Conservation (phyloP, 2,797 vertebrate species). For the Smutsia temminckii region DNA sequence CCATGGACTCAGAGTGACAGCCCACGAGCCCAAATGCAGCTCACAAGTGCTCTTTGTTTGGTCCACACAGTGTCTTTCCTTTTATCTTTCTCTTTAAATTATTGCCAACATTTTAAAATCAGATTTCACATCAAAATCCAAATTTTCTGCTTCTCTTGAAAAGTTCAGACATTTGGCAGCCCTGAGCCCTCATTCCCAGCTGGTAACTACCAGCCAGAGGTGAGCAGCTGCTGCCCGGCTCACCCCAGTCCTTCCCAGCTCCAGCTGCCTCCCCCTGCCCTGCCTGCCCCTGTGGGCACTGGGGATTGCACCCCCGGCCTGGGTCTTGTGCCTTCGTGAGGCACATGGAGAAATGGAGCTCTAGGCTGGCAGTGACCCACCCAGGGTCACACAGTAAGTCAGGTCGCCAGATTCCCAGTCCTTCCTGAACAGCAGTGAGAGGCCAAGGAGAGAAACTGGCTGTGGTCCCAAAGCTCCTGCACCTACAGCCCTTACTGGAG, state of each 20-base stretch:
- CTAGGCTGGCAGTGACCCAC: not conserved
- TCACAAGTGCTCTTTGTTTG: slow-evolving; percentile 59
- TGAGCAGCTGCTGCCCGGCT: not conserved
- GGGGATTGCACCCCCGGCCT: not conserved
- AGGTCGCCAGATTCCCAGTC: not conserved
- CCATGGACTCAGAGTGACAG: not conserved
- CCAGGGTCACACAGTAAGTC: not conserved
- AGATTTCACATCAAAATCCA: slow-evolving; percentile 66
- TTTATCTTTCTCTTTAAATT: slow-evolving; percentile 34
- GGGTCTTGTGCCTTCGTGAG: not conserved
- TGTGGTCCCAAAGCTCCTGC: not conserved
- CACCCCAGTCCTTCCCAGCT: not conserved
- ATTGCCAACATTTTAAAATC: slow-evolving; percentile 68
- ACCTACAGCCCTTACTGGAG: not conserved
- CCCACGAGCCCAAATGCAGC: not conserved
- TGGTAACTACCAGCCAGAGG: not conserved
- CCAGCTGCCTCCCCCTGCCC: accelerated
- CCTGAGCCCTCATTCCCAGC: not conserved
- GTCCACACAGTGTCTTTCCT: slow-evolving; percentile 30
- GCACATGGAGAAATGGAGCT: accelerated
- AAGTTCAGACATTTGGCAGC: slow-evolving; percentile 64
- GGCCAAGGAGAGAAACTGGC: not conserved
- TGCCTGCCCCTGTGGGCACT: not conserved
- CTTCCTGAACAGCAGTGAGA: not conserved
- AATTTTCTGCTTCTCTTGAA: slow-evolving; percentile 64